These are phyloP conservation scores for Atherix ibis DNA, from an alignment of 2,888 invertebrate genomes.

Conservation along the genomic window DNA sequence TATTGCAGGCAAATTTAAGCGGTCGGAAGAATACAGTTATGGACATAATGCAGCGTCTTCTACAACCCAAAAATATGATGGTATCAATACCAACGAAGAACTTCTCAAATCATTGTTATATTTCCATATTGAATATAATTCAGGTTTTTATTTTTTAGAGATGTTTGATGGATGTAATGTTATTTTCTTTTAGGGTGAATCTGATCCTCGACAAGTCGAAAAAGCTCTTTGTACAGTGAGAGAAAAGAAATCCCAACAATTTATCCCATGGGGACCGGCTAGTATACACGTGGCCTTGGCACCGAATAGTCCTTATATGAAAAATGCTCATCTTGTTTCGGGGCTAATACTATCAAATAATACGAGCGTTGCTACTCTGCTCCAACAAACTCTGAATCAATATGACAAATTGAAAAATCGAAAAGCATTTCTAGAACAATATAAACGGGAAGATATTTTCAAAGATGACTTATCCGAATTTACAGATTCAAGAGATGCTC, in stretches of 20 bases:
- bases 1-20: conserved; percentile 32
- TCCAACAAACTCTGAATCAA: conserved; percentile 78
- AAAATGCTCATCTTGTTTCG: conserved; percentile 86
- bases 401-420: conserved; percentile 90
- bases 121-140: conserved; percentile 93
- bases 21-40: conserved; percentile 91
- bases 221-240: conserved; percentile 90
- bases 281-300: conserved; percentile 94
- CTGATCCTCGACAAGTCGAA: conserved; percentile 95
- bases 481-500: conserved; percentile 76
- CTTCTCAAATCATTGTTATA: conserved; percentile 80
- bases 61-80: conserved; percentile 99
- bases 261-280: conserved; percentile 97
- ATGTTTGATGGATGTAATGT: neutral
- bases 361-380: conserved; percentile 88
- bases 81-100: conserved; percentile 86
- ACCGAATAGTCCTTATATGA: conserved; percentile 87
- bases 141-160: too few species aligned
- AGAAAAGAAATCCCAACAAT: conserved; percentile 85
- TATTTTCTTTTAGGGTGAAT: conserved; percentile 72
- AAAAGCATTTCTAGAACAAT: conserved; percentile 94
- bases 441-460: conserved; percentile 88
- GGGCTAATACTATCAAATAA: conserved; percentile 97
- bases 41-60: conserved; percentile 90
- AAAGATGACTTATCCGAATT: conserved; percentile 80